Base-by-base conservation (phyloP, 2,888 invertebrate species). In the Baccha elongata region DNA sequence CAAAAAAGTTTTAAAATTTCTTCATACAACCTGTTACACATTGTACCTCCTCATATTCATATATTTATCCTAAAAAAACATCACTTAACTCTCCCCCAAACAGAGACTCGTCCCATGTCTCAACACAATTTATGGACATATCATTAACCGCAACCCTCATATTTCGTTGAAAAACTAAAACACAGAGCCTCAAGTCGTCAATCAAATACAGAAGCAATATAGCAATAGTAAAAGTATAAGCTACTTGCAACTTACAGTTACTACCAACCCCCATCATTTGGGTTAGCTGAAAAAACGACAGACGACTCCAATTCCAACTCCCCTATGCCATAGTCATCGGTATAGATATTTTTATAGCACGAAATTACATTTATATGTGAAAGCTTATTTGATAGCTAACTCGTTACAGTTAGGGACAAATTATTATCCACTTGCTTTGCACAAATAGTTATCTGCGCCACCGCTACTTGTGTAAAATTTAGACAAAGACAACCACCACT, bases 361-460 rank as follows among this genome's bases (percentile, higher is more conserved):
- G 48, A 69, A 69, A 55, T 69, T 55, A 52, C 68, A 29, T 75
- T 68, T 62, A 60, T 75, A 29, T 75, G 42, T 19, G 32, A 26
- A 23, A 69, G 48, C 48, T 53, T 75, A 68, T 53, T 64, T 64
- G 69, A 71, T 68, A 62, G 52, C 52, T 17, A 19, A 50, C 62
- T 74, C 55, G 73, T 79, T 68, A 74, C 55, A 74, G 48, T 74
- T 50, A 62, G 67, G 72, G 68, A 80, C 79, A 80, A 80, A 74
- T 80, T 80, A 80, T 80, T 64, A 64, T 74, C 73, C 62, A 64
- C 60, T 68, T 72, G 52, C 72, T 21, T 35, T 53, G 13, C 58
- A 67, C 46, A 35, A 37, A 37, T 55, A 55, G 55, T 53, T 17
- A 17, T 13, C 4, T 2, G 8, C 35, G 44, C n/a, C 55, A 21